These are phyloP conservation scores for Neomonachus schauinslandi DNA, from an alignment of 2,113 vertebrate genomes.

Conservation along the genomic window DNA sequence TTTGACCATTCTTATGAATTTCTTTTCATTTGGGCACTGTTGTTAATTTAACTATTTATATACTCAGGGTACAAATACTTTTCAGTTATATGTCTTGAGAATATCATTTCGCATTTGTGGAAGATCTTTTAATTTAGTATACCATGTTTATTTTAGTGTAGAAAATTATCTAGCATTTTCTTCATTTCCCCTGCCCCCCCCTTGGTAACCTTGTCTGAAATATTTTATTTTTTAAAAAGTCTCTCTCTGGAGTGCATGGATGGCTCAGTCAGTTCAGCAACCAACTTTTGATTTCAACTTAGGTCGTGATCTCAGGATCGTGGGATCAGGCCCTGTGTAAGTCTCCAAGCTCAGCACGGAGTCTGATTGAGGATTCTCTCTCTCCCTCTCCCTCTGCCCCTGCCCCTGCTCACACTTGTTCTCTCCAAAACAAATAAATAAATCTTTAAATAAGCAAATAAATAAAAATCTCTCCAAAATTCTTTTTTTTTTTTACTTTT, in stretches of 20 bases:
- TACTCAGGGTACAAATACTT: background rate
- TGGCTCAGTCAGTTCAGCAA: background rate
- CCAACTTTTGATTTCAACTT: background rate
- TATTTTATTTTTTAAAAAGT: background rate
- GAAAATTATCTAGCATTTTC: background rate
- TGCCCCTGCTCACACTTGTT: background rate
- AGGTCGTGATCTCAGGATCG: background rate
- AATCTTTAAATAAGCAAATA: background rate
- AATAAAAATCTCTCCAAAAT: background rate
- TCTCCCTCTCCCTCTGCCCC: background rate
- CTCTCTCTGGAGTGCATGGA: background rate
- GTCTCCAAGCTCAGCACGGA: rapidly evolving
- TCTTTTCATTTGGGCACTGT: background rate
- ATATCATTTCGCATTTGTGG: background rate
- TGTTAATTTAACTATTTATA: background rate
- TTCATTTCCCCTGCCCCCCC: background rate
- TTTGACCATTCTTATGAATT: background rate
- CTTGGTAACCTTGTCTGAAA: background rate
- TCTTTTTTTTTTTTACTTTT: background rate
- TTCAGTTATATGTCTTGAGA: background rate
- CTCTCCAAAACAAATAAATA: background rate
- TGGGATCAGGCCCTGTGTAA: background rate
- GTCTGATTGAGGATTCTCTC: background rate
- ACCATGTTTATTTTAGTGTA: background rate
- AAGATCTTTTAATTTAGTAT: background rate